Conservation (phyloP, 2,797 vertebrate genomes). For the Crenuchus spilurus region DNA sequence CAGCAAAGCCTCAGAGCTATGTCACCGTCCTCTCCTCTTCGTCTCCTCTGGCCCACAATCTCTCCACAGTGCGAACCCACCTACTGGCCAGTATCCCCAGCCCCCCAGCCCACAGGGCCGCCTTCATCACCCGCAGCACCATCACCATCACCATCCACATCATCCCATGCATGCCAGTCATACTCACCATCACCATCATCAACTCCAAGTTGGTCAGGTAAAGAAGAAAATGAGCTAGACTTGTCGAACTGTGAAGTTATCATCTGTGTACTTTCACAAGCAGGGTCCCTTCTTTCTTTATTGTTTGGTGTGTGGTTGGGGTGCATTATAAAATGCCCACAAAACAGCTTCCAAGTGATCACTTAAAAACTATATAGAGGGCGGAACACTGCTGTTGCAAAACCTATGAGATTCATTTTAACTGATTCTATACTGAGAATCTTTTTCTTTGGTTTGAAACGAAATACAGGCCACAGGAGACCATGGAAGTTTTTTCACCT, state of each 20-base stretch:
- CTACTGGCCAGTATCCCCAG: slow-evolving; percentile 70
- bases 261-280: no score
- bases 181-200: slow-evolving; percentile 77
- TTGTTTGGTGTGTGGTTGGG: no score
- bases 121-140: slow-evolving; percentile 77
- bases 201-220: slow-evolving; percentile 76
- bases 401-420: background rate
- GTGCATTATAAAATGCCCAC: no score
- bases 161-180: slow-evolving; percentile 66
- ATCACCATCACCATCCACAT: slow-evolving; percentile 74
- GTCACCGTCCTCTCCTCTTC: slow-evolving; percentile 77
- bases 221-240: background rate
- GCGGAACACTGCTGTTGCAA: no score
- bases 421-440: background rate
- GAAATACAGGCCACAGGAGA: no score
- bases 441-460: no score
- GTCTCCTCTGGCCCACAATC: slow-evolving; percentile 72
- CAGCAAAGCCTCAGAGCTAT: slow-evolving; percentile 72
- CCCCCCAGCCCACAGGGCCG: slow-evolving; percentile 76
- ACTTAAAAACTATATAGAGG: no score
- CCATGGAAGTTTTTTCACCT: no score
- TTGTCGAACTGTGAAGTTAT: background rate
- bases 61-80: slow-evolving; percentile 62
- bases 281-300: background rate
- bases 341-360: no score